Percentiles rank a stretch among this genome's conserved stretches.
Evolutionary conservation across 2,797 vertebrate species (phyloP).

Genomic region (Staurois parvus): DNA sequence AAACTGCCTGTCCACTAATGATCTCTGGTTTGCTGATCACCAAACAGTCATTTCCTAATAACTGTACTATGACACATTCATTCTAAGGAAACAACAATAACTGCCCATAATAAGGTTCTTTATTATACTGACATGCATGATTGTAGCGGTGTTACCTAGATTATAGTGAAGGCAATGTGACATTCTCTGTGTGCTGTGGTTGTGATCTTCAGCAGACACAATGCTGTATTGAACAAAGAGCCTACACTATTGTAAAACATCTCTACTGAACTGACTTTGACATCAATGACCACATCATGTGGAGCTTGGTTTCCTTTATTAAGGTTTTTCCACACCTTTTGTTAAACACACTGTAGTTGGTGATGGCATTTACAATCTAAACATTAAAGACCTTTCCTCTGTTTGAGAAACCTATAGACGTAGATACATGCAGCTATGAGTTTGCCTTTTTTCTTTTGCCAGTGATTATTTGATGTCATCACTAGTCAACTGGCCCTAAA

Average conservation of each 20-base stretch:
- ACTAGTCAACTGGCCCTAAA: no score
- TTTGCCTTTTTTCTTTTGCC: no score
- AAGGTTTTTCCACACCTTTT: no score
- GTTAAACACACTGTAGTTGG: no score
- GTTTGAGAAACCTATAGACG: no score
- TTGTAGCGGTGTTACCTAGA: background rate
- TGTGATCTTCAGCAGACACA: background rate
- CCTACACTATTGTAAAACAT: background rate
- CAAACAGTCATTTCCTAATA: slow-evolving; percentile 9
- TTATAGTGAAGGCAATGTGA: background rate
- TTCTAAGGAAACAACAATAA: slow-evolving; percentile 9
- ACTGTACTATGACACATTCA: background rate
- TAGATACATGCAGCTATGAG: no score
- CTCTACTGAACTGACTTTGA: background rate
- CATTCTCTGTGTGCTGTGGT: background rate
- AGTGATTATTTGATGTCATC: no score
- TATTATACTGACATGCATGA: slow-evolving; percentile 10
- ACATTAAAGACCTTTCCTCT: no score
- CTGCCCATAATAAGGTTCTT: background rate
- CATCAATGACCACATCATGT: no score
- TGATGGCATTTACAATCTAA: no score
- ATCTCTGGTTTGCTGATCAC: background rate
- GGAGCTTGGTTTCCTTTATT: no score
- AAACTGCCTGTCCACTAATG: slow-evolving; percentile 20
- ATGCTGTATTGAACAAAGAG: background rate